Evolutionary conservation across 2,113 vertebrate genomes (phyloP).

Genomic region (human): DNA sequence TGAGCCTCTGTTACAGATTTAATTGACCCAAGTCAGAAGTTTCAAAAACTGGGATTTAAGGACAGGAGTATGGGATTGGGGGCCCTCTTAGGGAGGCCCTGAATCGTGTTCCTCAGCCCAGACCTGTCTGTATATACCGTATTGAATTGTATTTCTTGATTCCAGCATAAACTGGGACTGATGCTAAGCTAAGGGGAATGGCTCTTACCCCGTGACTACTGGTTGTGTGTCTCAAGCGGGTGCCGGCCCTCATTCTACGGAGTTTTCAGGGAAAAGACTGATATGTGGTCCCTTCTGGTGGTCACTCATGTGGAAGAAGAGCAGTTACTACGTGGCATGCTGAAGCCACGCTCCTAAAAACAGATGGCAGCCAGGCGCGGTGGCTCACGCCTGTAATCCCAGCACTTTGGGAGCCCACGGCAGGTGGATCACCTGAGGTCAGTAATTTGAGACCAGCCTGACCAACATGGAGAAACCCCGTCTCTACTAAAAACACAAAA

Average conservation of each 20-base stretch:
- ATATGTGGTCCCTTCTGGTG: neutral
- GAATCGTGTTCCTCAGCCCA: neutral
- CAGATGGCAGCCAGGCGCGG: fast-evolving
- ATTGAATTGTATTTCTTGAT: neutral
- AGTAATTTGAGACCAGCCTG: no score
- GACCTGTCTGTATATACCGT: neutral
- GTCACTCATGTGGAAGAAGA: neutral
- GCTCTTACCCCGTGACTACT: neutral
- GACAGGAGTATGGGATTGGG: neutral
- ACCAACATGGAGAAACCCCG: no score
- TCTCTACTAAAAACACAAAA: no score
- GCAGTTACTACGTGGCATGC: neutral
- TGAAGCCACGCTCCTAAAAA: neutral
- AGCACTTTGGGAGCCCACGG: no score
- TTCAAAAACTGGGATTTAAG: neutral
- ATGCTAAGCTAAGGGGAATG: neutral
- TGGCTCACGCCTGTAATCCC: no score
- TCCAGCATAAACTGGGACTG: neutral
- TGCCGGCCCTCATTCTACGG: neutral
- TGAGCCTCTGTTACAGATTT: neutral
- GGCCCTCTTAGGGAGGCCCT: neutral
- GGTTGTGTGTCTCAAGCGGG: neutral
- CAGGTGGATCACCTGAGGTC: no score
- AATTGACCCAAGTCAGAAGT: neutral
- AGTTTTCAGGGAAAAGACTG: neutral